Percentiles rank a stretch among this genome's conserved stretches.
phyloP scores from a whole-genome alignment of 1,140 invertebrate species.

The Zaprionus taronus region DNA sequence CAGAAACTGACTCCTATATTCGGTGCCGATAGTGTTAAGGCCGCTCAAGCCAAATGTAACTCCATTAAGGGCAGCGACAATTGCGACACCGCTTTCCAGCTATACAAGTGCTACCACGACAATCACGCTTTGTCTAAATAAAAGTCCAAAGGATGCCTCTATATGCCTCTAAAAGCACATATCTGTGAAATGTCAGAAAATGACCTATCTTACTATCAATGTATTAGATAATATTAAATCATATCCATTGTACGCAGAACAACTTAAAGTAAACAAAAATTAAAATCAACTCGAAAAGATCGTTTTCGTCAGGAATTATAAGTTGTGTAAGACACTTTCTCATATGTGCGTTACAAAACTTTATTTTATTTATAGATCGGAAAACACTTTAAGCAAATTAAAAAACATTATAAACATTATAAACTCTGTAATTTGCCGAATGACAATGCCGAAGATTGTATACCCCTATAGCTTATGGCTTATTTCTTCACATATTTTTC shows the following conservation, averaged over 20 bases:
- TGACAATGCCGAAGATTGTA: no score
- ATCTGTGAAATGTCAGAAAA: conserved; percentile 36
- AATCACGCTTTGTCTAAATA: conserved; percentile 48
- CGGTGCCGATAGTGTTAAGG: conserved; percentile 55
- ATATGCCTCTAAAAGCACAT: conserved; percentile 1
- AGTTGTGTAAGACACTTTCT: conserved; percentile 39
- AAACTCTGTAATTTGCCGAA: no score
- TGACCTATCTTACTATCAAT: not conserved
- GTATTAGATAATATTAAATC: not conserved
- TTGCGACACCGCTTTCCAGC: conserved; percentile 69
- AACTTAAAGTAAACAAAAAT: not conserved
- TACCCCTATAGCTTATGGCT: no score
- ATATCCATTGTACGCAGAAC: not conserved
- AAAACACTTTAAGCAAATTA: no score
- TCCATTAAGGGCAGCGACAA: conserved; percentile 54
- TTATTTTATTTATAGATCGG: not conserved
- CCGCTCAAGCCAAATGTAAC: conserved; percentile 56
- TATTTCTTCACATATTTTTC: no score
- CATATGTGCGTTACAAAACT: not conserved
- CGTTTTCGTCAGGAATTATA: not conserved
- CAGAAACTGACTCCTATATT: conserved; percentile 51
- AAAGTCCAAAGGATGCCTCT: not conserved
- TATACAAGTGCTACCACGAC: conserved; percentile 66
- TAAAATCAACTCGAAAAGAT: not conserved
- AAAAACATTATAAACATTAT: no score